phyloP scores from a whole-genome alignment of 2,797 vertebrate genomes.

The Eulemur rubriventer region DNA sequence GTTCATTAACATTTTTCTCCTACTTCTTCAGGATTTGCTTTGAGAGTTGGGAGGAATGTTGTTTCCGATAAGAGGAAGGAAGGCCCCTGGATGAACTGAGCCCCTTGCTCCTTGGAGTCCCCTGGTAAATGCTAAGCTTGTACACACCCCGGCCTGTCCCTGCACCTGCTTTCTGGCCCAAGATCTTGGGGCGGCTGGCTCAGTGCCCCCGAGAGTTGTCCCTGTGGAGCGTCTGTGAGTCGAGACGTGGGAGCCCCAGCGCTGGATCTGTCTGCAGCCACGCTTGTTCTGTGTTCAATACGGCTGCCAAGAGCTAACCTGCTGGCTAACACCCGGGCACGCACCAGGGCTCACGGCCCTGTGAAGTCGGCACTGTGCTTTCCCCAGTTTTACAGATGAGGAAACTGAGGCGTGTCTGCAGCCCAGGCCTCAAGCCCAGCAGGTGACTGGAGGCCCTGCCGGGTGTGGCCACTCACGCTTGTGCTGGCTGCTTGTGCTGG shows the following conservation, averaged over 20 bases:
- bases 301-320: background rate
- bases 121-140: too few relatives aligned
- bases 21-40: background rate
- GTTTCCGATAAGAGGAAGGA: background rate
- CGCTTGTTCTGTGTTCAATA: fast-evolving
- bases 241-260: background rate
- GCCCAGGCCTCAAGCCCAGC: background rate
- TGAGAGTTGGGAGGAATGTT: background rate
- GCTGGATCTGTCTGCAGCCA: background rate
- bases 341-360: too few relatives aligned
- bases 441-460: background rate
- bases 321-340: background rate
- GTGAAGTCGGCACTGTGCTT: too few relatives aligned
- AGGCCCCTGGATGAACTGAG: background rate
- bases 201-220: background rate
- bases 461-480: too few relatives aligned
- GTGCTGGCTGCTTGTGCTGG: too few relatives aligned
- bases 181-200: background rate
- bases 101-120: background rate
- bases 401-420: background rate
- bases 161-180: background rate
- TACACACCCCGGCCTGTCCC: too few relatives aligned
- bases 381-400: background rate
- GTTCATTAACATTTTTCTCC: constrained; percentile 42
- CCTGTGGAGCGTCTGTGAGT: background rate